These are phyloP conservation scores for Cettia cetti DNA, from an alignment of 2,113 vertebrate species.

Conservation along the genomic window DNA sequence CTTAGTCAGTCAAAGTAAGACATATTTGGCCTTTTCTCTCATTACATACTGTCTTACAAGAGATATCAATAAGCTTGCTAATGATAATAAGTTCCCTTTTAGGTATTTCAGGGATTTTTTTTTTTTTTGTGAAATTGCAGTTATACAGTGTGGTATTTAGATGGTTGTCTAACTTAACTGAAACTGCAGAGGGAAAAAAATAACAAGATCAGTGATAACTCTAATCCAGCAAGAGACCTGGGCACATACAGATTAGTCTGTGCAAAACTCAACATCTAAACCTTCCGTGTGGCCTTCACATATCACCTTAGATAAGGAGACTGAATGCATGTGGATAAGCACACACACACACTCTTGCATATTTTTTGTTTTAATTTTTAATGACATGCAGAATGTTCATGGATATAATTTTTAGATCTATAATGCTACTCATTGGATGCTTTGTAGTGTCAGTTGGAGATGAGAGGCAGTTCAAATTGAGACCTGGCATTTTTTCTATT, in stretches of 20 bases:
- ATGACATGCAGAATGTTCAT: background rate
- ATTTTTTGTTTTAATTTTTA: background rate
- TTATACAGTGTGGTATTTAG: background rate
- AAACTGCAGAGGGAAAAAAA: background rate
- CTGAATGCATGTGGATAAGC: background rate
- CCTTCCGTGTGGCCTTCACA: rapidly evolving
- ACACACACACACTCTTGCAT: too few relatives aligned
- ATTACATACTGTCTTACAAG: background rate
- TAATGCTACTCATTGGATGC: background rate
- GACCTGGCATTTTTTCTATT: background rate
- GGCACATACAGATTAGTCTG: background rate
- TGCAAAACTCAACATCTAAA: background rate
- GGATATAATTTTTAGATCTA: background rate
- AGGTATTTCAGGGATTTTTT: background rate
- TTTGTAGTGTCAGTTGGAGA: background rate
- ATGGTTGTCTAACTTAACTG: background rate
- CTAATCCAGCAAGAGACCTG: background rate
- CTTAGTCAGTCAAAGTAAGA: background rate
- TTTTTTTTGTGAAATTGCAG: background rate
- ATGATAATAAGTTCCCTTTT: background rate
- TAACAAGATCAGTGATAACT: background rate
- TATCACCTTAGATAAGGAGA: background rate
- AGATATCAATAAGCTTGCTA: background rate
- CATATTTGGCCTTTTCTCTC: background rate
- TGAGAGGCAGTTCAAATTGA: background rate